Conservation (phyloP, 2,888 invertebrate species). For the Tolmerus cingulatus region DNA sequence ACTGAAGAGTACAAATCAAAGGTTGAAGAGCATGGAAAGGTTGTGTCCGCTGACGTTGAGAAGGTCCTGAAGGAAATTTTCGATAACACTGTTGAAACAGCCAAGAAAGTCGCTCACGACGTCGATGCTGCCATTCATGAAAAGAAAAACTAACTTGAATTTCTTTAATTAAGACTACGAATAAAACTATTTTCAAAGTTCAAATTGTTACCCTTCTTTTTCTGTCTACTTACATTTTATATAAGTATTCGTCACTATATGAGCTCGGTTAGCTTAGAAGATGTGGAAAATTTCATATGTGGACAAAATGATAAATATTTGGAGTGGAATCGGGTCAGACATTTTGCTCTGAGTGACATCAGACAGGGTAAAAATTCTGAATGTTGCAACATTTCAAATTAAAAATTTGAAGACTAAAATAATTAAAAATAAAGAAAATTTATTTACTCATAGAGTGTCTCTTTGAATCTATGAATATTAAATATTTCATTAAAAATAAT, state of each 20-base stretch:
- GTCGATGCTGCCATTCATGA: constrained; percentile 24
- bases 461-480: neutral
- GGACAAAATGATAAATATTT: neutral
- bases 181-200: neutral
- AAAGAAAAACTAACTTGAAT: constrained; percentile 3
- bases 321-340: neutral
- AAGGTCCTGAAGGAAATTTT: constrained; percentile 39
- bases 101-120: constrained; percentile 39
- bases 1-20: constrained; percentile 37
- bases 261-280: too few relatives aligned
- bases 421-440: neutral
- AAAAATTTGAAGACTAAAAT: neutral
- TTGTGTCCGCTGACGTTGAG: constrained; percentile 31
- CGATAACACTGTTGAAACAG: constrained; percentile 43
- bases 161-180: neutral
- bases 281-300: neutral
- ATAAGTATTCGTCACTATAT: neutral
- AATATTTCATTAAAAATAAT: neutral
- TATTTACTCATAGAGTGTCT: neutral
- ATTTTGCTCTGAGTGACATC: neutral
- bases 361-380: neutral
- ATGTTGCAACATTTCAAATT: neutral
- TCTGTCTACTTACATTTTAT: neutral
- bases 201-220: neutral
- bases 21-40: constrained; percentile 39